Base-by-base conservation (phyloP, 2,113 vertebrate species). In the Chitala chitala region DNA sequence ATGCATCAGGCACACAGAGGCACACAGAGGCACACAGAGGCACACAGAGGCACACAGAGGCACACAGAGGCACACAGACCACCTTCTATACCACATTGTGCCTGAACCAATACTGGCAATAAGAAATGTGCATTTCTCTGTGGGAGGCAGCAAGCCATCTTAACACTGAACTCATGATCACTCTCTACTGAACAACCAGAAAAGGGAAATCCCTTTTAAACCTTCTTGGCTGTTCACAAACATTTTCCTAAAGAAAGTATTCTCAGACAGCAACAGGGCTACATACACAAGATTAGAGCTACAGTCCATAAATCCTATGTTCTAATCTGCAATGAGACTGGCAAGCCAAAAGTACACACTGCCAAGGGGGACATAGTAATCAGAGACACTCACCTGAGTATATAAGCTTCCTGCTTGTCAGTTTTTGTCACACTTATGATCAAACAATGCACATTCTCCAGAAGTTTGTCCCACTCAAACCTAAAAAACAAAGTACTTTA, bases 401-500 rank as follows among this genome's bases (percentile, higher is more conserved):
- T 97, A 97, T 99, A 99, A 95, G 97, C 97, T 97, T 99, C 97
- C 94, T 98, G 97, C 93, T 95, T 98, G 95, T 99, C 96, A 89
- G 95, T 98, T 94, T 98, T 98, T 93, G 95, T 98, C 95, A 98
- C 97, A 98, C 96, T 98, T 91, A 98, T 98, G 92, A 99, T 99
- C 91, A 98, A 96, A 95, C 97, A 99, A 90, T 98, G 97, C 94
- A 98, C 96, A 98, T 96, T 98, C 93, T 98, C 95, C 95, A 99
- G 86, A 90, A 99, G 96, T 91, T 98, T 94, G 92, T 99, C 97
- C 97, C 97, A 99, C 89, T 98, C 95, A 92, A 97, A 97, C 92
- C 96, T 99, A 78, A 7, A 79, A 73, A 61, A 40, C 38, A 22
- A 64, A 9, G 59, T 38, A 17, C 4, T 12, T 9, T 53, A n/a